phyloP scores from a whole-genome alignment of 2,797 vertebrate species.

The Phataginus tricuspis region DNA sequence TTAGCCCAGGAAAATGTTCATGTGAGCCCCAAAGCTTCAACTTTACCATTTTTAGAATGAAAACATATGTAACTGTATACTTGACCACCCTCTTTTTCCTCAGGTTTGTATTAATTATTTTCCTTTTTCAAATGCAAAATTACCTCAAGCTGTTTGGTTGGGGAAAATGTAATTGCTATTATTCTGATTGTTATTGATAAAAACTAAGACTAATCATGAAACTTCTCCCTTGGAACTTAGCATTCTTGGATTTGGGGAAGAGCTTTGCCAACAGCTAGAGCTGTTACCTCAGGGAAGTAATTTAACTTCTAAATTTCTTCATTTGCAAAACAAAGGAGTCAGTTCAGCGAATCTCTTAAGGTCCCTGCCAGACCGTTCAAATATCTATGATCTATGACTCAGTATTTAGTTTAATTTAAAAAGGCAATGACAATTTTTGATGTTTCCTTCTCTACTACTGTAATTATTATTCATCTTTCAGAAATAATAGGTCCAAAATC shows the following conservation, averaged over 20 bases:
- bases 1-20: constrained; percentile 75
- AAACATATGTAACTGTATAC: neutral
- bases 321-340: constrained; percentile 52
- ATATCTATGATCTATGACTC: constrained; percentile 33
- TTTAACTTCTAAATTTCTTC: neutral
- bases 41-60: neutral
- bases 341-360: neutral
- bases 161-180: constrained; percentile 63
- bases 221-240: constrained; percentile 1
- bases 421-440: constrained; percentile 66
- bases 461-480: constrained; percentile 75
- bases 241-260: neutral
- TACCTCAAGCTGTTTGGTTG: constrained; percentile 66
- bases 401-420: constrained; percentile 62
- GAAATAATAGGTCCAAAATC: constrained; percentile 62
- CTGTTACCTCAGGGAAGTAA: constrained; percentile 43
- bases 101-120: constrained; percentile 66
- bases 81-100: neutral
- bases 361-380: constrained; percentile 13
- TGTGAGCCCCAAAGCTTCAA: constrained; percentile 42
- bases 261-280: neutral
- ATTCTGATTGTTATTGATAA: constrained; percentile 70
- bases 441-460: constrained; percentile 59
- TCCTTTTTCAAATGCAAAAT: constrained; percentile 59
- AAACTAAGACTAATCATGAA: constrained; percentile 46